Evolutionary conservation across 2,888 invertebrate species (phyloP).

Genomic region (Tiphia femorata): DNA sequence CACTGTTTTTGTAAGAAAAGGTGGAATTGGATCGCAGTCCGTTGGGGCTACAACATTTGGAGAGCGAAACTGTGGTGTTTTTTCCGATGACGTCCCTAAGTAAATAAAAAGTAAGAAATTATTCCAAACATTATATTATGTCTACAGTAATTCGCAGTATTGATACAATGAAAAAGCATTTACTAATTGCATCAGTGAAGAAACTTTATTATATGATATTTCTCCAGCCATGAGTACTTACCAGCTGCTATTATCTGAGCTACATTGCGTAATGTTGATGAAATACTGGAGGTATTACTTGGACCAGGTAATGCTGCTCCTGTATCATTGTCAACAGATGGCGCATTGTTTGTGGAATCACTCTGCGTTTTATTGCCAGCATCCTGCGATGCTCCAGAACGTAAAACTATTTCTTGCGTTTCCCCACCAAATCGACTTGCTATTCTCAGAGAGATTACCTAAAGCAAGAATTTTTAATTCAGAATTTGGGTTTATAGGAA

Average conservation of each 20-base stretch:
- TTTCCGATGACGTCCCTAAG: conserved; percentile 61
- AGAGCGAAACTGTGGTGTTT: conserved; percentile 76
- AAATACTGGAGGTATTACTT: conserved; percentile 61
- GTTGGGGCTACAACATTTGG: conserved; percentile 91
- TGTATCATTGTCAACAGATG: conserved; percentile 54
- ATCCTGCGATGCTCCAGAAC: conserved; percentile 70
- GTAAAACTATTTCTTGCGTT: conserved; percentile 79
- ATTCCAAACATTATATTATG: too few species aligned
- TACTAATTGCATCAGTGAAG: too few species aligned
- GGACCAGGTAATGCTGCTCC: conserved; percentile 63
- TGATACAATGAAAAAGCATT: too few species aligned
- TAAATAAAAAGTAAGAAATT: too few species aligned
- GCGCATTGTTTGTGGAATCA: conserved; percentile 52
- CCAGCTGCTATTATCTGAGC: conserved; percentile 66
- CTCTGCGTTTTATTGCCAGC: conserved; percentile 59
- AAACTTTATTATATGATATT: too few species aligned
- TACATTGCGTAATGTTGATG: conserved; percentile 62
- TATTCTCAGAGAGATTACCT: conserved; percentile 76
- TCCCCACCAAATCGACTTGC: conserved; percentile 77
- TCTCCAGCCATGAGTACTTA: conserved; percentile 32
- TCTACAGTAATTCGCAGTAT: not conserved
- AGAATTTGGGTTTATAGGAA: too few species aligned
- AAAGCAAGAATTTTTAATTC: conserved; percentile 13
- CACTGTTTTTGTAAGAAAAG: conserved; percentile 61
- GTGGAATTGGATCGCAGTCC: conserved; percentile 77